Base-by-base conservation (phyloP, 2,797 vertebrate species). In the Darevskia nairensis region DNA sequence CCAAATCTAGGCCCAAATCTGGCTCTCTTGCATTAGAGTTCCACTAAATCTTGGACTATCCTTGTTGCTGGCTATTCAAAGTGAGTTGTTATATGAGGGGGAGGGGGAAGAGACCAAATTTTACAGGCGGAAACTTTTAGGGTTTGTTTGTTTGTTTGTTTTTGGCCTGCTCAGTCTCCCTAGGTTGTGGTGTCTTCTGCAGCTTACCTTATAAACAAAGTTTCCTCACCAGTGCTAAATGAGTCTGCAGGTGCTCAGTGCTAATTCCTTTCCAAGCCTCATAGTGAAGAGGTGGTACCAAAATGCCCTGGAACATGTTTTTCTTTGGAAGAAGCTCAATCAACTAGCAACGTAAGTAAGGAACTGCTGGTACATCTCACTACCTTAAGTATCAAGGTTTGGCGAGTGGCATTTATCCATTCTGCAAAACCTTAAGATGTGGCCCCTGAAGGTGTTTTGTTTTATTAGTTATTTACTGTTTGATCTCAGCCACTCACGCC, bases 381-480 rank as follows among this genome's bases (percentile, higher is more conserved):
- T n/a, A 35, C 35, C 35, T 35, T 35, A 41, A 61, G 19, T 74
- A 55, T 59, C 55, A 35, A 80, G 85, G 72, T 61, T 41, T 72
- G 50, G 5, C 59, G 27, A 74, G 35, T 72, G 66, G 69, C 44
- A 61, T 80, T 80, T 80, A 80, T 50, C 35, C 71, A 69, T 41
- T 6, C 8, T 32, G 35, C 41, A 29, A 41, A 72, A 61, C 19
- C 32, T 55, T 27, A 72, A 41, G 27, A 21, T 74, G 50, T 74
- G 68, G 3, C 68, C 23, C 17, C 59, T 11, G 44, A 46, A 50
- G n/a, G 21, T 46, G 17, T 27, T 15, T 17, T 29, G 46, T 78
- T 87, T 25, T 87, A 0, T 87, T 0, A 1, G 19, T 74, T 61
- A 84, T 90, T 88, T 86, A 32, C 82, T 86, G 80, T 71, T 86